Evolutionary conservation across 2,888 invertebrate genomes (phyloP).

Genomic region (Chymomyza procnemis): DNA sequence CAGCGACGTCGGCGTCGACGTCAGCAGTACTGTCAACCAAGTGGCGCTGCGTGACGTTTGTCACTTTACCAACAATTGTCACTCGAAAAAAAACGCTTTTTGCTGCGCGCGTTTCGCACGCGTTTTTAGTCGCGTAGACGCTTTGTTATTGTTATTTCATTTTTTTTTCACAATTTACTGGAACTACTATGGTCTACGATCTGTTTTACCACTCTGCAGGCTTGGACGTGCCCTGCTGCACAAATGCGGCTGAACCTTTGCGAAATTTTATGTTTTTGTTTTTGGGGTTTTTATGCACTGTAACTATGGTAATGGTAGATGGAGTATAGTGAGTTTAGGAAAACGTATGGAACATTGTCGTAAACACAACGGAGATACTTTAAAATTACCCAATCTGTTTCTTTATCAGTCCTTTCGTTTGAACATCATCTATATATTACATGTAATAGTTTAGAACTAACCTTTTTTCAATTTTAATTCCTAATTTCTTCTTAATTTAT

Average conservation of each 20-base stretch:
- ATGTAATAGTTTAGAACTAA: no score
- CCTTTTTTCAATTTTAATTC: no score
- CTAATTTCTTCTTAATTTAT: no score
- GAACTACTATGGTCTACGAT: not conserved
- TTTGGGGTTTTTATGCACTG: conserved; percentile 8
- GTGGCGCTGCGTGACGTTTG: not conserved
- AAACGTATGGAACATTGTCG: no score
- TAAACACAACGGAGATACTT: no score
- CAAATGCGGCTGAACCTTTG: conserved; percentile 26
- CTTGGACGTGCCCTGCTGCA: conserved; percentile 14
- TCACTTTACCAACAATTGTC: not conserved
- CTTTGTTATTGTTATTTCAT: conserved; percentile 31
- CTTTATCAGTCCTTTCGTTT: no score
- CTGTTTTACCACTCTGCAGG: not conserved
- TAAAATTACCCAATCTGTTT: no score
- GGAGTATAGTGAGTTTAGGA: no score
- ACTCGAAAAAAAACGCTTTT: not conserved
- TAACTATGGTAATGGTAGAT: no score
- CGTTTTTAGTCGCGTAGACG: conserved; percentile 21
- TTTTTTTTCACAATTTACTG: not conserved
- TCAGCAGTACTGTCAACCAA: not conserved
- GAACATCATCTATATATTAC: no score
- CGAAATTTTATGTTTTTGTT: conserved; percentile 40
- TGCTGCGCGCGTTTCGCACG: conserved; percentile 1
- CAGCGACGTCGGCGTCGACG: not conserved